phyloP scores from a whole-genome alignment of 2,113 vertebrate genomes.

The Ictalurus punctatus region DNA sequence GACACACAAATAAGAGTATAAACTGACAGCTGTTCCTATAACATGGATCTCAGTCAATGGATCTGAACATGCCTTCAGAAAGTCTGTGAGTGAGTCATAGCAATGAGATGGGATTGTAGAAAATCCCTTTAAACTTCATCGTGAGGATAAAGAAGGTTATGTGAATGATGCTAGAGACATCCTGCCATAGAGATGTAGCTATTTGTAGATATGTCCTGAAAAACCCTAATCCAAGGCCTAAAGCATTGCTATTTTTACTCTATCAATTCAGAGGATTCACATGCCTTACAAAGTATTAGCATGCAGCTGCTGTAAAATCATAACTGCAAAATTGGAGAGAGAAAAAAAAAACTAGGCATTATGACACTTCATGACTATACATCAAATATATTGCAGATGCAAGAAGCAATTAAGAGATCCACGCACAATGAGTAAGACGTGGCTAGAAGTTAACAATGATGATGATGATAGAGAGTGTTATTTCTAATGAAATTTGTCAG shows the following conservation, averaged over 20 bases:
- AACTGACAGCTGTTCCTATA: neutral
- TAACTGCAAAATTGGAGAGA: neutral
- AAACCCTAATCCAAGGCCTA: conserved; percentile 38
- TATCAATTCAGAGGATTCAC: conserved; percentile 9
- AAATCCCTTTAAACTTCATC: conserved; percentile 47
- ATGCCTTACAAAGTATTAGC: conserved; percentile 5
- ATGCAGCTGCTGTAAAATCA: neutral
- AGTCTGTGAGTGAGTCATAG: conserved; percentile 43
- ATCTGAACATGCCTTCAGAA: conserved; percentile 40
- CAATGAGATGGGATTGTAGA: conserved; percentile 46
- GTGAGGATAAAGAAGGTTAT: conserved; percentile 46
- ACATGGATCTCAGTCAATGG: conserved; percentile 1
- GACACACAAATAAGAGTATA: neutral
- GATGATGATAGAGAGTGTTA: neutral
- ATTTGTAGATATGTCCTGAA: conserved; percentile 53
- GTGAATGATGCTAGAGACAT: conserved; percentile 32
- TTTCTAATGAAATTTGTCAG: neutral
- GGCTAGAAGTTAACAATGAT: neutral
- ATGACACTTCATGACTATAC: neutral
- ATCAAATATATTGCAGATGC: neutral
- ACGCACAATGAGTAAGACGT: neutral
- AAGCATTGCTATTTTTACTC: conserved; percentile 26
- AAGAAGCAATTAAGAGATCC: neutral
- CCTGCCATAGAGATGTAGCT: conserved; percentile 43
- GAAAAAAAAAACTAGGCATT: neutral